Base-by-base conservation (phyloP, 2,113 vertebrate species). In the Callopanchax toddi region DNA sequence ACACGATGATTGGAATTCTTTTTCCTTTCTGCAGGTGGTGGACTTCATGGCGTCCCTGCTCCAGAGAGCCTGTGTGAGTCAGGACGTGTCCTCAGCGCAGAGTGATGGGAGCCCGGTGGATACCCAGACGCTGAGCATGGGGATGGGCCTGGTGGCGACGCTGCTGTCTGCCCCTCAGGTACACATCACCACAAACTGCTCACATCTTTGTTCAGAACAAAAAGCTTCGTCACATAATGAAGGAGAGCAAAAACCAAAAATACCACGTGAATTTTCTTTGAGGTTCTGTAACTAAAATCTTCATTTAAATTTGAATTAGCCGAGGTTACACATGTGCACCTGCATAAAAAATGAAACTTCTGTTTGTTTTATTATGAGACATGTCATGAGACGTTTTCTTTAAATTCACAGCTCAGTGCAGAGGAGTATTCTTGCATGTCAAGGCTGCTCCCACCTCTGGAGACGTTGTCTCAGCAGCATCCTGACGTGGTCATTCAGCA, bases 71-170 rank as follows among this genome's bases (percentile, higher is more conserved):
- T 95, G 93, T 54, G 67, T 78, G 11, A 87, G 87, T 66, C 80
- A 94, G 1, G 79, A 81, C 0, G 63, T 1, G 45, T 37, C 18
- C 67, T 0, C 57, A 5, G 59, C 22, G 54, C 22, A 54, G 13
- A 75, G 85, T 10, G 53, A 62, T 0, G 86, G 85, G 11, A 90
- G 86, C 0, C 82, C 88, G 0, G 90, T 93, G 3, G 96, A 96
- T 61, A 89, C 91, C 0, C 93, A 99, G 90, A 95, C 95, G 0
- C 91, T 99, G 15, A 94, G 94, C 79, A 94, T 97, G 95, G 94
- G 92, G 37, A 95, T 98, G 91, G 96, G 95, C 52, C 91, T 98
- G 0, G 92, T 96, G 83, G 96, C 96, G 0, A 91, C 93, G 45
- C 53, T 98, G 68, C 89, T 98, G 0, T 92, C 95, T 2, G 94